Evolutionary conservation across 2,113 vertebrate genomes (phyloP), one percentile per base, ranked within the genome.

Genomic region (Upupa epops): DNA sequence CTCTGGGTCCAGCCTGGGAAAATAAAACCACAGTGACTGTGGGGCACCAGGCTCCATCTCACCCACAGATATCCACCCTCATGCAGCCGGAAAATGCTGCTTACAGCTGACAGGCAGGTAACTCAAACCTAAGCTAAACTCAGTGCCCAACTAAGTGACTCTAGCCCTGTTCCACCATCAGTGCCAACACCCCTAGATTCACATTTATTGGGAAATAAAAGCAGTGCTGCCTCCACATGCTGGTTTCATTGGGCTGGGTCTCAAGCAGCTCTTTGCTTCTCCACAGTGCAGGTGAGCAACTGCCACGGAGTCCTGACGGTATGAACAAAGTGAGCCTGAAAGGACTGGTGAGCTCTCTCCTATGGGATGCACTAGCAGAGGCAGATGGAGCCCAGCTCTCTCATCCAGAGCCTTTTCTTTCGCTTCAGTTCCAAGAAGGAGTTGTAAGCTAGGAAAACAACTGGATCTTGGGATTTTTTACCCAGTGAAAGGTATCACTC

Each of bases 171-270:
- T 75, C 40, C 60, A 13, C 29, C 7, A 29, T 3, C 48, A 20
- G 6, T 1, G 8, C 60, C 42, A 40, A 1, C 1, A 5, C 36
- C 29, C 32, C 8, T 1, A 0, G 0, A 7, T 12, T 29, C 7
- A 22, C 60, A 11, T 2, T 5, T 2, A 6, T 0, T 2, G 14
- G 34, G 58, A 52, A 60, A n/a, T 7, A 31, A 32, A n/a, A 17
- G 8, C 15, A 2, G 7, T 0, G 13, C 34, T 16, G 7, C 18
- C 18, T 2, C 5, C 42, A 11, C 6, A 0, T 0, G 6, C 0
- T 29, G 79, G 36, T 3, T 63, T 42, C 46, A 7, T 40, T 22
- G 45, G 1, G 36, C 31, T 52, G 1, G 0, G 36, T 49, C 64
- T 46, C 31, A 31, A 28, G 51, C 0, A 22, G 45, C 45, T 68